These are phyloP conservation scores for Nycticebus coucang DNA, from an alignment of 2,113 vertebrate species.

Conservation along the genomic window DNA sequence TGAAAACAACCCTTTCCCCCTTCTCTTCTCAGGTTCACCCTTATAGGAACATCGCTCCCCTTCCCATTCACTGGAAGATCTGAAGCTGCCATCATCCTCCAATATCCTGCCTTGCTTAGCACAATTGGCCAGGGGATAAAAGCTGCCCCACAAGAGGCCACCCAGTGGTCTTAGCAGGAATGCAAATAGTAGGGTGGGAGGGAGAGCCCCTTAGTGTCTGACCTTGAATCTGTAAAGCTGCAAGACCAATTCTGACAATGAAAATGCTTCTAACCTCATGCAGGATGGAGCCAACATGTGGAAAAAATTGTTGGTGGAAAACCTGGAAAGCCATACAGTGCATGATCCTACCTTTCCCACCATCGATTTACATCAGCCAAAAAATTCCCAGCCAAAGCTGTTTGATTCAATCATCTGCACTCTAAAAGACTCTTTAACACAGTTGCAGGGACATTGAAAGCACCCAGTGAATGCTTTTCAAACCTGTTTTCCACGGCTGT, in stretches of 20 bases:
- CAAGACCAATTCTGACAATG: neutral
- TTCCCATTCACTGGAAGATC: neutral
- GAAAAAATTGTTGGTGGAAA: neutral
- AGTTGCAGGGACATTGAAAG: neutral
- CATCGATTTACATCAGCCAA: neutral
- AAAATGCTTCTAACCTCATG: neutral
- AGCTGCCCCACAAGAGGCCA: neutral
- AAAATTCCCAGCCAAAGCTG: neutral
- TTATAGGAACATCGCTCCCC: neutral
- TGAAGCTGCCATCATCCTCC: neutral
- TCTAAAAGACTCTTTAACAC: neutral
- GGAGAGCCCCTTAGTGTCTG: neutral
- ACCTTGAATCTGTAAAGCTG: neutral
- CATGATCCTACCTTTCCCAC: neutral
- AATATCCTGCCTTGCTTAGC: neutral
- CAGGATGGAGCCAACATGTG: neutral
- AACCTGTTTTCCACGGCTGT: neutral
- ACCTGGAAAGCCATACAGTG: neutral
- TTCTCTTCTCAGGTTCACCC: neutral
- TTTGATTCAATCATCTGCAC: neutral
- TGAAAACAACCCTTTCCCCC: neutral
- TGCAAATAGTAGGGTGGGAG: neutral
- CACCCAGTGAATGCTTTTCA: slow-evolving; percentile 1
- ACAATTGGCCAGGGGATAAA: neutral
- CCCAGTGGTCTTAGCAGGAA: neutral